These are phyloP conservation scores for Dipodomys ordii DNA, from an alignment of 2,113 vertebrate species.

Conservation along the genomic window DNA sequence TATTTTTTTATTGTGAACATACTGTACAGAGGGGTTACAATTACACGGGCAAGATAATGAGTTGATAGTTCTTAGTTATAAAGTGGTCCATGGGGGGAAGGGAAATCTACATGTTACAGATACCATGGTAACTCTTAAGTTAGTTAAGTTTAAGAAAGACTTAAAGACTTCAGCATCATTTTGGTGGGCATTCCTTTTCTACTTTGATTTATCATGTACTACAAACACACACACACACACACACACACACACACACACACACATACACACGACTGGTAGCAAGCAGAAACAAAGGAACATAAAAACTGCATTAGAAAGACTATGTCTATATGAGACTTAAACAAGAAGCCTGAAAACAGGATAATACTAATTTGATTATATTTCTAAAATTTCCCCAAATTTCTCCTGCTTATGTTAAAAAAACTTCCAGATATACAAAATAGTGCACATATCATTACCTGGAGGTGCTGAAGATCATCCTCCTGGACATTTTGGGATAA, in stretches of 20 bases:
- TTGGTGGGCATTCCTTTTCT: background rate
- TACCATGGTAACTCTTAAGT: background rate
- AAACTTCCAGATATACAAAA: background rate
- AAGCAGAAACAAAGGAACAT: conserved; percentile 54
- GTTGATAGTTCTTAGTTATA: background rate
- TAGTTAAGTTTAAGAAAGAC: too few relatives aligned
- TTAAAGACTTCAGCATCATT: background rate
- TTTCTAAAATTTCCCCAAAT: conserved; percentile 18
- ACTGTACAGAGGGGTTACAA: too few relatives aligned
- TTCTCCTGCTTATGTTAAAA: background rate
- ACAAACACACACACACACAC: conserved; percentile 2
- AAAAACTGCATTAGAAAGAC: conserved; percentile 49
- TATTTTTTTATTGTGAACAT: too few relatives aligned
- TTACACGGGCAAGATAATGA: too few relatives aligned
- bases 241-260: background rate
- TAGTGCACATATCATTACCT: conserved; percentile 85
- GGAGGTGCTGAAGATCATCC: conserved; percentile 94
- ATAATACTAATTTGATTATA: background rate
- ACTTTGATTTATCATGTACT: conserved; percentile 20
- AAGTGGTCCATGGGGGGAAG: background rate
- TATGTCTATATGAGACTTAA: background rate
- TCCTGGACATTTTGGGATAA: conserved; percentile 96
- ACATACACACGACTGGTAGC: background rate
- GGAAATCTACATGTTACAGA: background rate
- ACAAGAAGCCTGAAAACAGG: conserved; percentile 1